Percentiles rank a stretch among this genome's conserved stretches.
These are phyloP conservation scores for Takifugu ocellatus DNA, from an alignment of 2,797 vertebrate genomes.

Conservation along the genomic window DNA sequence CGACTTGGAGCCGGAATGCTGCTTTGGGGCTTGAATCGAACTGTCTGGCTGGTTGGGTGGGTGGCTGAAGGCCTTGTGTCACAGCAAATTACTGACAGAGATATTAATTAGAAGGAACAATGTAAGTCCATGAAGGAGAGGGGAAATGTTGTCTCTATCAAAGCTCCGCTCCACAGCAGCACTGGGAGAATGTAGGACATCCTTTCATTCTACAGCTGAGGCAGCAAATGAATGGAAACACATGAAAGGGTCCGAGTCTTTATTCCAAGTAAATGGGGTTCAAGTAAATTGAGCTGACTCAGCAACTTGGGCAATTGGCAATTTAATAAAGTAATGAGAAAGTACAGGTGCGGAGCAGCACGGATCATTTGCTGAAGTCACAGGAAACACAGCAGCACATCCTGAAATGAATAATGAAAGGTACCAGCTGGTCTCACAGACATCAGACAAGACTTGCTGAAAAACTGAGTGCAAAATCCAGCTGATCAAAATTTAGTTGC, in stretches of 20 bases:
- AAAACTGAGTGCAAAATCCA: constrained; percentile 19
- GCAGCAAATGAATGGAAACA: constrained; percentile 29
- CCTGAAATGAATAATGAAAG: too few species aligned
- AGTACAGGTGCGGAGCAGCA: constrained; percentile 4
- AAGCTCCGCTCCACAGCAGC: constrained; percentile 26
- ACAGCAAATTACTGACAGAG: constrained; percentile 68
- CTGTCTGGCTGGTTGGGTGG: constrained; percentile 32
- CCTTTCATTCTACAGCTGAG: constrained; percentile 29
- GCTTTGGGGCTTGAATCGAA: constrained; percentile 46
- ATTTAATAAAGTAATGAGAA: constrained; percentile 19
- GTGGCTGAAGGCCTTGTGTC: constrained; percentile 59
- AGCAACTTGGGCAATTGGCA: too few species aligned
- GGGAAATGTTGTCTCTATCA: constrained; percentile 58
- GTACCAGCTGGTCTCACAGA: constrained; percentile 5
- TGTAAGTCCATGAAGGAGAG: constrained; percentile 67
- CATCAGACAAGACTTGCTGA: constrained; percentile 21
- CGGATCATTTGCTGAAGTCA: constrained; percentile 12
- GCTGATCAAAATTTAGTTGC: constrained; percentile 35
- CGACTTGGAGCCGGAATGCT: constrained; percentile 34
- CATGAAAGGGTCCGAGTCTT: constrained; percentile 21
- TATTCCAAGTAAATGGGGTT: constrained; percentile 22
- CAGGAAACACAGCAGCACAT: not conserved
- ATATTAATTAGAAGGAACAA: constrained; percentile 76
- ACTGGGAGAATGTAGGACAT: constrained; percentile 61
- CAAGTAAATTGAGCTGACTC: constrained; percentile 15